Conservation (phyloP, 2,888 invertebrate species). For the Drosophila mayaguana region DNA sequence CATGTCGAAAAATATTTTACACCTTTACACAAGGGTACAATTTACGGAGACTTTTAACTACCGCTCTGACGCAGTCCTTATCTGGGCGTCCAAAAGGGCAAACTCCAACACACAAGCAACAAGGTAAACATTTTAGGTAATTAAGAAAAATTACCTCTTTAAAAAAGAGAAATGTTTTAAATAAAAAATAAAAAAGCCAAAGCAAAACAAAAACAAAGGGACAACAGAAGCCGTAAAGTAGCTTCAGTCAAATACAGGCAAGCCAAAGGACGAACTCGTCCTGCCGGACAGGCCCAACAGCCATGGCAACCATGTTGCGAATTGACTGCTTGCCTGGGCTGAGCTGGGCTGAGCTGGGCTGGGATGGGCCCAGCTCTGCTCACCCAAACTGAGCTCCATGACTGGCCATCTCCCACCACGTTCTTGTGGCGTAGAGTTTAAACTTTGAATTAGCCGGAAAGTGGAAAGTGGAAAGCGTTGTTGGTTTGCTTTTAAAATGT, state of each 20-base stretch:
- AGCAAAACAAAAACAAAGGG: conserved; percentile 19
- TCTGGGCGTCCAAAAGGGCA: conserved; percentile 53
- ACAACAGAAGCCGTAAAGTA: conserved; percentile 60
- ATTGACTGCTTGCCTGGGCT: neutral
- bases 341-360: neutral
- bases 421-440: conserved; percentile 69
- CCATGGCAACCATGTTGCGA: conserved; percentile 35
- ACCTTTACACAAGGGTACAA: conserved; percentile 69
- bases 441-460: conserved; percentile 81
- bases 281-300: conserved; percentile 13
- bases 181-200: conserved; percentile 12
- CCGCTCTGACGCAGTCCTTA: conserved; percentile 59
- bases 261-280: conserved; percentile 23
- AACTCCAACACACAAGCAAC: conserved; percentile 68
- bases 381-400: conserved; percentile 1
- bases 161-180: conserved; percentile 28
- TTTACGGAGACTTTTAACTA: conserved; percentile 60
- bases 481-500: conserved; percentile 80
- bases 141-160: conserved; percentile 79
- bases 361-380: neutral
- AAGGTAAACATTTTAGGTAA: conserved; percentile 80
- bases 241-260: conserved; percentile 47
- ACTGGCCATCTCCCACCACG: conserved; percentile 25
- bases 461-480: conserved; percentile 81
- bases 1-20: conserved; percentile 73